phyloP scores from a whole-genome alignment of 1,140 invertebrate genomes.

The Agrilus planipennis region DNA sequence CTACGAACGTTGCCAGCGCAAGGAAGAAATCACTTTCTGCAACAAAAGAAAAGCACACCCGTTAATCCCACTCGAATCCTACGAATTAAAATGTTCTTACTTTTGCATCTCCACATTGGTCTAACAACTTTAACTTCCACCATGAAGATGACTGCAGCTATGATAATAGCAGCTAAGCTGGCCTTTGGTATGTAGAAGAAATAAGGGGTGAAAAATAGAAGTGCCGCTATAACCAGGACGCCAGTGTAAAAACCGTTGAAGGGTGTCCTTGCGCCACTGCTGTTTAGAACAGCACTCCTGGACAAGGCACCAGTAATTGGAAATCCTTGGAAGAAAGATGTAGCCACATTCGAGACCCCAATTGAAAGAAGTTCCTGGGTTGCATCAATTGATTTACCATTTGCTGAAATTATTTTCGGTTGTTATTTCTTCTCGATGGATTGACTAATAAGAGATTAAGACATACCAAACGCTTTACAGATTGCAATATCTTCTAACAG shows the following conservation, averaged over 20 bases:
- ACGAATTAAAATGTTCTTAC: constrained; percentile 37
- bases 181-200: constrained; percentile 75
- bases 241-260: constrained; percentile 78
- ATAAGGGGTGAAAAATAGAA: constrained; percentile 70
- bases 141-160: constrained; percentile 73
- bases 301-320: constrained; percentile 77
- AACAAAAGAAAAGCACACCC: constrained; percentile 20
- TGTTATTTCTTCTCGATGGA: background rate
- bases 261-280: constrained; percentile 77
- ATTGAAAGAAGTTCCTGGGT: constrained; percentile 77
- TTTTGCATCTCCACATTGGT: constrained; percentile 67
- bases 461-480: constrained; percentile 66
- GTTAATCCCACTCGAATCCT: background rate
- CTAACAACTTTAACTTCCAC: constrained; percentile 65
- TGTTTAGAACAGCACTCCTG: constrained; percentile 80
- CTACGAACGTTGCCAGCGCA: constrained; percentile 70
- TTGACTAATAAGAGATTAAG: background rate
- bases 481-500: constrained; percentile 75
- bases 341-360: constrained; percentile 70
- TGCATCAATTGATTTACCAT: constrained; percentile 66
- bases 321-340: constrained; percentile 76
- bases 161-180: constrained; percentile 67
- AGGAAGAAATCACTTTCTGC: constrained; percentile 77
- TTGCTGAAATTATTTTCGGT: constrained; percentile 40
- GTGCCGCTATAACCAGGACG: constrained; percentile 60